Conservation (phyloP, 2,113 vertebrate species). For the Pseudorhombus dupliciocellatus region DNA sequence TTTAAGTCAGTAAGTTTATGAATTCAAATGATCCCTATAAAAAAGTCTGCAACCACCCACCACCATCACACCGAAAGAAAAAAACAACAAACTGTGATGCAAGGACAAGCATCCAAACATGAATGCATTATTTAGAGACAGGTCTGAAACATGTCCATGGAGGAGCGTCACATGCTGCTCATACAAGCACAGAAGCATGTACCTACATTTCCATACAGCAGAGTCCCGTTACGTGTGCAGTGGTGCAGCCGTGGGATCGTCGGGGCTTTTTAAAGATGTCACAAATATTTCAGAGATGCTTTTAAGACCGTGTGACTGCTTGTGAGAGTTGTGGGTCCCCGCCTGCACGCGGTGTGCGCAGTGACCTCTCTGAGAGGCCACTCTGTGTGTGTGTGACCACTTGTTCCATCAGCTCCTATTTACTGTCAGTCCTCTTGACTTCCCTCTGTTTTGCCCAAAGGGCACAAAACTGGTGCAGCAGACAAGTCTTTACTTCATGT, state of each 20-base stretch:
- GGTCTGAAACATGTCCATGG: conserved; percentile 6
- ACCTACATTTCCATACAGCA: background rate
- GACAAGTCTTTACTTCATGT: conserved; percentile 33
- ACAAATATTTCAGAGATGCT: background rate
- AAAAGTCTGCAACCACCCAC: too few species aligned
- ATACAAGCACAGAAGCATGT: background rate
- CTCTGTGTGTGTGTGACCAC: conserved; percentile 32
- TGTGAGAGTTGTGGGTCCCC: background rate
- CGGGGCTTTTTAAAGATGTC: background rate
- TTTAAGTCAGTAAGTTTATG: background rate
- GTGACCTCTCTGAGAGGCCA: conserved; percentile 26
- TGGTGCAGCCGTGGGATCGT: conserved; percentile 5
- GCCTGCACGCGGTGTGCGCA: conserved; percentile 12
- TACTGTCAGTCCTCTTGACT: conserved; percentile 40
- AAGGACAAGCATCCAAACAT: background rate
- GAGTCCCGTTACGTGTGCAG: background rate
- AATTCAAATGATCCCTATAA: background rate
- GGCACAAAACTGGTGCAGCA: conserved; percentile 39
- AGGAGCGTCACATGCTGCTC: conserved; percentile 9
- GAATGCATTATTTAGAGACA: conserved; percentile 1
- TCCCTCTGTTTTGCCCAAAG: conserved; percentile 28
- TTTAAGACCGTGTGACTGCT: background rate
- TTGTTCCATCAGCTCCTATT: conserved; percentile 51
- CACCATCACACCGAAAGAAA: too few species aligned
- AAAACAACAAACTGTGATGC: background rate